phyloP scores from a whole-genome alignment of 2,888 invertebrate species.

The Abrostola tripartita region DNA sequence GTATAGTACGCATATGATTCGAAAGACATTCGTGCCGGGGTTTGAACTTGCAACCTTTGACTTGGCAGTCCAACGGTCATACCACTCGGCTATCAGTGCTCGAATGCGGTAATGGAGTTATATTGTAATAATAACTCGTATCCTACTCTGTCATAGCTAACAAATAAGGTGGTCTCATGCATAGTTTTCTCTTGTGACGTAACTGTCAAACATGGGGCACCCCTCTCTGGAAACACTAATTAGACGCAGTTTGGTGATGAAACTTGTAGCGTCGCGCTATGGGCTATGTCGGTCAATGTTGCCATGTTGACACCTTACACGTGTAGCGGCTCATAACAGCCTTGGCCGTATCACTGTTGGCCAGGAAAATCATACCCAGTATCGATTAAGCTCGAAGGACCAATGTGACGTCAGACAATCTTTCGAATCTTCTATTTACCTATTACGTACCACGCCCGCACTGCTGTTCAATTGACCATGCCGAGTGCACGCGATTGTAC shows the following conservation, averaged over 20 bases:
- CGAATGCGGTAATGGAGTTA: not conserved
- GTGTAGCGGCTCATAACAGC: slow-evolving; percentile 44
- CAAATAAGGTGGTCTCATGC: slow-evolving; percentile 7
- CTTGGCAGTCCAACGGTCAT: too few species aligned
- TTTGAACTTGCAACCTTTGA: too few species aligned
- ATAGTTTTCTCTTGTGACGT: slow-evolving; percentile 42
- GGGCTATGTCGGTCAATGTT: slow-evolving; percentile 83
- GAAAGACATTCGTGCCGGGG: too few species aligned
- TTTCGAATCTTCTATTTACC: not conserved
- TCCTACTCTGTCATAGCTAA: not conserved
- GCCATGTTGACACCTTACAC: slow-evolving; percentile 74
- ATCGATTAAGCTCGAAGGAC: slow-evolving; percentile 23
- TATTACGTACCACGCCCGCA: slow-evolving; percentile 10
- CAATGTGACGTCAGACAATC: slow-evolving; percentile 17
- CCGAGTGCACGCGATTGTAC: not conserved
- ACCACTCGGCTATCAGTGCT: too few species aligned
- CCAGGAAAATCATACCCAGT: slow-evolving; percentile 46
- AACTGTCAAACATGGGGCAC: slow-evolving; percentile 15
- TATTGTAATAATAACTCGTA: not conserved
- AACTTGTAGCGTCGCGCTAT: slow-evolving; percentile 39
- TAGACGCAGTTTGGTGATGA: slow-evolving; percentile 46
- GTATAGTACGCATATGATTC: too few species aligned
- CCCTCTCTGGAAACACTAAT: slow-evolving; percentile 27
- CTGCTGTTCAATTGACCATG: slow-evolving; percentile 8
- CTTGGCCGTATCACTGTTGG: slow-evolving; percentile 49